Base-by-base conservation (phyloP, 2,797 vertebrate genomes). In the Aulostomus chinensis region DNA sequence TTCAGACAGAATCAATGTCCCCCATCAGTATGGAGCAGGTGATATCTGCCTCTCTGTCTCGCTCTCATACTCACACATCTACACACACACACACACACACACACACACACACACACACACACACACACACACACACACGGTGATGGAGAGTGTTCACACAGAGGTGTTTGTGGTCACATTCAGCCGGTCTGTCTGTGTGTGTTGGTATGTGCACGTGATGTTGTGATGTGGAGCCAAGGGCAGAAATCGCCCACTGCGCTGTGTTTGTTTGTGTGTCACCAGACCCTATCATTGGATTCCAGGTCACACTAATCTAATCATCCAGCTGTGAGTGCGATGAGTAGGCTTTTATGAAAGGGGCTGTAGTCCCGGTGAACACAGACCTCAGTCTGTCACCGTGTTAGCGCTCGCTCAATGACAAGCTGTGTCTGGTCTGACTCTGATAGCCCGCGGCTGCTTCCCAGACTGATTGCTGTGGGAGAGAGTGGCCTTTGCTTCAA, bases 301-400 rank as follows among this genome's bases (percentile, higher is more conserved):
- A 78, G 80, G 76, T 88, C 84, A 88, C 58, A 65, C 73, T 70
- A 80, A 89, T 89, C 73, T 80, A 82, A 88, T 86, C 60, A 52
- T 49, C 59, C 60, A 64, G 64, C 73, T 61, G 78, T 83, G 83
- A 83, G 58, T 64, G 75, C 65, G 43, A 55, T 26, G 70, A 34
- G 71, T 47, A 67, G 54, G 20, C 53, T 6, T 57, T 71, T 76
- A 49, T 63, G 66, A 85, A 62, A 64, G 39, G 41, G 37, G 43
- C 55, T 14, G 42, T 35, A 40, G 61, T 56, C 34, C 45, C 22
- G 35, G 24, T 21, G 57, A 73, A 67, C 59, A 59, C 54, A 56
- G 56, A 64, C 48, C 67, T 63, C 72, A 9, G 54, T 66, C 75
- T 78, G 69, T 77, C 76, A 41, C 59, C 43, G 5, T n/a, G 41